Percentiles rank a stretch among this genome's conserved stretches.
These are phyloP conservation scores for Chaetophractus vellerosus DNA, from an alignment of 2,797 vertebrate species.

Conservation along the genomic window DNA sequence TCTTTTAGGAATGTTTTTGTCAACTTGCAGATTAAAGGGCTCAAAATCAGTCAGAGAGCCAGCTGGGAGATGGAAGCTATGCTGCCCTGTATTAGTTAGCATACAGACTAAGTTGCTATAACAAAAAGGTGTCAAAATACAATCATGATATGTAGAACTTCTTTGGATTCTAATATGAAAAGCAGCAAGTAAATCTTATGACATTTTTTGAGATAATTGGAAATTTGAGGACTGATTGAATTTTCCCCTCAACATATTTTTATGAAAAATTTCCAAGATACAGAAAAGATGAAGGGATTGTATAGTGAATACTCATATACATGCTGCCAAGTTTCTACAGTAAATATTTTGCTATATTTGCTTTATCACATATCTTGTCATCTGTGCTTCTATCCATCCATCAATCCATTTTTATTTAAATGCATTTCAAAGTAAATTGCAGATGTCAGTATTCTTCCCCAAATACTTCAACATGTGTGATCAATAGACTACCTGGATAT, in stretches of 20 bases:
- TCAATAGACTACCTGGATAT: not conserved
- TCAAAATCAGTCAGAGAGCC: not conserved
- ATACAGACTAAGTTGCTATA: not conserved
- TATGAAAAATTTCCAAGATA: not conserved
- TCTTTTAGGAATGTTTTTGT: not conserved
- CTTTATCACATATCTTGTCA: not conserved
- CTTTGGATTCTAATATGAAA: not conserved
- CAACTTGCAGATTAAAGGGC: not conserved
- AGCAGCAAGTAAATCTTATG: not conserved
- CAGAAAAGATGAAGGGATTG: not conserved
- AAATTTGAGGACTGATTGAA: conserved; percentile 26
- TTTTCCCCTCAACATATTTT: not conserved
- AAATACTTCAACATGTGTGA: not conserved
- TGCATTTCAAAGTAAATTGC: not conserved
- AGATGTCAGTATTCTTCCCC: not conserved
- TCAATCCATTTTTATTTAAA: not conserved
- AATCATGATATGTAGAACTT: not conserved
- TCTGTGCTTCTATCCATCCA: not conserved
- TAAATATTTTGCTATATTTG: conserved; percentile 22
- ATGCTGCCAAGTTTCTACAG: not conserved
- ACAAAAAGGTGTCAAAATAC: not conserved
- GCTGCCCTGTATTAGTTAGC: not conserved
- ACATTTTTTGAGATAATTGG: not conserved
- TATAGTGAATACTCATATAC: not conserved
- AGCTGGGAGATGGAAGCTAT: not conserved